These are phyloP conservation scores for Uloborus plumipes DNA, from an alignment of 2,888 invertebrate species.

Conservation along the genomic window DNA sequence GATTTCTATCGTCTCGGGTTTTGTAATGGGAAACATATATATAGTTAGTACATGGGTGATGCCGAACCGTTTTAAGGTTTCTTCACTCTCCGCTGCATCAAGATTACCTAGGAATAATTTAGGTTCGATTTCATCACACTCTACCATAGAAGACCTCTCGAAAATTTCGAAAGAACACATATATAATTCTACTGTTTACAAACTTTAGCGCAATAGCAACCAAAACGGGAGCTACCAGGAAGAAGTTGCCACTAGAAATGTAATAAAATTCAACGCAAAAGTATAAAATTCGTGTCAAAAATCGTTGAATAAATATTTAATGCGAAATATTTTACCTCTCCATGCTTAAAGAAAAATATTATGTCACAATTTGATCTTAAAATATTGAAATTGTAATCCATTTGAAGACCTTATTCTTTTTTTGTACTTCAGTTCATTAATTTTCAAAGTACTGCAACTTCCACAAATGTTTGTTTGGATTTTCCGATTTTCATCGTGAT, in stretches of 20 bases:
- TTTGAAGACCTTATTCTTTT: too few relatives aligned
- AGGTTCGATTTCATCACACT: slow-evolving; percentile 63
- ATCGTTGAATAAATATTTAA: too few relatives aligned
- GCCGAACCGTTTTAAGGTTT: slow-evolving; percentile 45
- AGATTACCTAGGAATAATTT: slow-evolving; percentile 54
- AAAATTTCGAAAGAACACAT: slow-evolving; percentile 59
- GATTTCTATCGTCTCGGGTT: slow-evolving; percentile 32
- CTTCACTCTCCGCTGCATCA: slow-evolving; percentile 56
- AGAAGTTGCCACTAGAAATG: not conserved
- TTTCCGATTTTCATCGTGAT: too few relatives aligned
- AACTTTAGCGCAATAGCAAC: slow-evolving; percentile 4
- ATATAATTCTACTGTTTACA: slow-evolving; percentile 26
- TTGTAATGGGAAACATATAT: slow-evolving; percentile 54
- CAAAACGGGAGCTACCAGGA: not conserved
- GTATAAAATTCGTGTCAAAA: too few relatives aligned
- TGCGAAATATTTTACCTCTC: too few relatives aligned
- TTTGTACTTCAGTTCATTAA: too few relatives aligned
- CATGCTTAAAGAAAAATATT: too few relatives aligned
- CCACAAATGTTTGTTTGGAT: too few relatives aligned
- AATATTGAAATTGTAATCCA: too few relatives aligned
- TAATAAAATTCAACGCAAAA: too few relatives aligned
- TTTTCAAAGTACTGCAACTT: too few relatives aligned
- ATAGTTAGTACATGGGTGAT: slow-evolving; percentile 62
- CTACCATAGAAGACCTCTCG: slow-evolving; percentile 59
- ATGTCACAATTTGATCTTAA: too few relatives aligned